phyloP scores from a whole-genome alignment of 2,888 invertebrate genomes.

The Standfussiana lucernea region DNA sequence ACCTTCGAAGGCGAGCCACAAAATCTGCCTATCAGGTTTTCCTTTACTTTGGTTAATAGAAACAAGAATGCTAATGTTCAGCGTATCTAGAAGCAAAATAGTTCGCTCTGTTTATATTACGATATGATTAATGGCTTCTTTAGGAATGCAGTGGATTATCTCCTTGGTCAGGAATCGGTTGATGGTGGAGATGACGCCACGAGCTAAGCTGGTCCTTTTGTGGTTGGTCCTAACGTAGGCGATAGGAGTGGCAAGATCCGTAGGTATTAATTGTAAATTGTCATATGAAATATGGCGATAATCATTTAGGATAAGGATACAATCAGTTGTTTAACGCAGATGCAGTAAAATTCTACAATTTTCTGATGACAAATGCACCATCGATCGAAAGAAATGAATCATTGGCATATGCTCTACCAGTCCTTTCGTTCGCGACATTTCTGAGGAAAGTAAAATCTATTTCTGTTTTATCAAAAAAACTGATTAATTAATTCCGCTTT shows the following conservation, averaged over 20 bases:
- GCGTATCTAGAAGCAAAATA: conserved; percentile 70
- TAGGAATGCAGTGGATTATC: conserved; percentile 60
- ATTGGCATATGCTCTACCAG: background rate
- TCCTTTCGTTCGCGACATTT: background rate
- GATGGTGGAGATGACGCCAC: conserved; percentile 58
- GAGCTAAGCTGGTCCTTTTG: conserved; percentile 47
- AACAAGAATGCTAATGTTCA: conserved; percentile 74
- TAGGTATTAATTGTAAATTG: conserved; percentile 27
- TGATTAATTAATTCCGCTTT: background rate
- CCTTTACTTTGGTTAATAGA: conserved; percentile 71
- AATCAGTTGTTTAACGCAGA: background rate
- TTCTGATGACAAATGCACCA: background rate
- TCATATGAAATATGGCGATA: conserved; percentile 25
- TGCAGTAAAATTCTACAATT: background rate
- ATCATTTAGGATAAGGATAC: conserved; percentile 32
- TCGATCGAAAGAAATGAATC: background rate
- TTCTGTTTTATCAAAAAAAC: background rate
- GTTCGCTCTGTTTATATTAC: conserved; percentile 68
- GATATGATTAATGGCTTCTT: conserved; percentile 66
- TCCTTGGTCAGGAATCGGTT: conserved; percentile 56
- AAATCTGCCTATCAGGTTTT: conserved; percentile 62
- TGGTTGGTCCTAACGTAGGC: conserved; percentile 38
- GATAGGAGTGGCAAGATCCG: conserved; percentile 53
- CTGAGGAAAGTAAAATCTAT: background rate
- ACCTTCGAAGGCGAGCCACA: conserved; percentile 67